Evolutionary conservation across 2,888 invertebrate species (phyloP), one percentile per base, ranked within the genome.

Genomic region (Stramonita haemastoma): DNA sequence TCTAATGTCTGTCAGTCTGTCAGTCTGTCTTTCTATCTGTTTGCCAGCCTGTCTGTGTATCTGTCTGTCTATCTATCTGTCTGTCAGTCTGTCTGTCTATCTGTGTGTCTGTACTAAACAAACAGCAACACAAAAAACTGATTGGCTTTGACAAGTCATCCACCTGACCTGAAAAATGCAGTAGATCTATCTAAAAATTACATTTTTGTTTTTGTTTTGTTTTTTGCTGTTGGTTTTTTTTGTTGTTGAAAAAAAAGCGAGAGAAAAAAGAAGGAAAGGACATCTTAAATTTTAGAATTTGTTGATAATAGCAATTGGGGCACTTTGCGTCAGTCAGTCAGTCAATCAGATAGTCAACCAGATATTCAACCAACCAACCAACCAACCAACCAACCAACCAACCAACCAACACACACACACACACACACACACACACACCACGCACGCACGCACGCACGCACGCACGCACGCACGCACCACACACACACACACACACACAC

Each of bases 1-100:
- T 66, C 19, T n/a, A n/a, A n/a, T 66, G 2, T 66, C 66, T 66
- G 81, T 34, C 8, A 4, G 81, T 81, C 15, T 32, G 81, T 81
- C 32, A 32, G 81, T 81, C 32, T 81, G 81, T 34, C 32, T 32
- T 4, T 77, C 26, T 77, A n/a, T n/a, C 26, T 77, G n/a, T 77
- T 22, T 13, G 5, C 26, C 19, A 19, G 77, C n/a, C n/a, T 77
- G 77, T 77, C n/a, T 77, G 77, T 77, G 17, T 77, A n/a, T 77
- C n/a, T 77, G 77, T 77, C 26, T 77, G 77, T 17, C n/a, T 77
- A n/a, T n/a, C 29, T 81, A 34, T 32, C 32, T 32, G 17, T 77
- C n/a, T 77, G 17, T 77, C 26, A 19, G 77, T 77, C n/a, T 77
- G 77, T 77, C n/a, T 77, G 77, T 77, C 26, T 77, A n/a, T 77